Base-by-base conservation (phyloP, 2,113 vertebrate genomes). In the Sinocyclocheilus anophthalmus region DNA sequence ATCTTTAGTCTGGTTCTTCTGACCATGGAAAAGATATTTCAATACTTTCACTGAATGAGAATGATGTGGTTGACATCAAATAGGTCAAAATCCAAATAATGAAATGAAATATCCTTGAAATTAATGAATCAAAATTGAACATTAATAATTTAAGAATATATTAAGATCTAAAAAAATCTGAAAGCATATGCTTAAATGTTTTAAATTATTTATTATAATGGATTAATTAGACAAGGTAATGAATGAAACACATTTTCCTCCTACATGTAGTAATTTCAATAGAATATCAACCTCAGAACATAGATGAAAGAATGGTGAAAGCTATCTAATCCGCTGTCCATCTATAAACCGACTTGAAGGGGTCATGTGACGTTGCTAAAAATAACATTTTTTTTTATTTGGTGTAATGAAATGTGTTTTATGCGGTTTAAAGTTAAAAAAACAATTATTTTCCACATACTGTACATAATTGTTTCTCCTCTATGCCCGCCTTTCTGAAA, bases 11-110 rank as follows among this genome's bases (percentile, higher is more conserved):
- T 18, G 69, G 77, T 9, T 26, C 45, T 77, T 73, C 22, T 45
- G 33, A 61, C 59, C 77, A 78, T 73, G 55, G 80, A 65, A 79
- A 84, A 85, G 57, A 83, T 59, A 69, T 55, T 82, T 79, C n/a
- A 63, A 78, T 48, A 81, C 77, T 81, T 81, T 84, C 75, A 86
- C 76, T 65, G 42, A 80, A 76, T 72, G 75, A 88, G 50, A 80
- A 79, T 85, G 57, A 72, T 72, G 69, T 16, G 69, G 12, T 72
- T 42, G 10, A 50, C 20, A 50, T 39, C 12, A 76, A 76, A 59
- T 7, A 2, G 55, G 8, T 72, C 33, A 72, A 9, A 72, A 72
- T 39, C 3, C 69, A 22, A 72, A 37, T 72, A 14, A 65, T 65
- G 3, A 16, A 18, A 69, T 18, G 1, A 48, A 3, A 48, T 48